Evolutionary conservation across 2,888 invertebrate species (phyloP).

Genomic region (Panopea generosa): DNA sequence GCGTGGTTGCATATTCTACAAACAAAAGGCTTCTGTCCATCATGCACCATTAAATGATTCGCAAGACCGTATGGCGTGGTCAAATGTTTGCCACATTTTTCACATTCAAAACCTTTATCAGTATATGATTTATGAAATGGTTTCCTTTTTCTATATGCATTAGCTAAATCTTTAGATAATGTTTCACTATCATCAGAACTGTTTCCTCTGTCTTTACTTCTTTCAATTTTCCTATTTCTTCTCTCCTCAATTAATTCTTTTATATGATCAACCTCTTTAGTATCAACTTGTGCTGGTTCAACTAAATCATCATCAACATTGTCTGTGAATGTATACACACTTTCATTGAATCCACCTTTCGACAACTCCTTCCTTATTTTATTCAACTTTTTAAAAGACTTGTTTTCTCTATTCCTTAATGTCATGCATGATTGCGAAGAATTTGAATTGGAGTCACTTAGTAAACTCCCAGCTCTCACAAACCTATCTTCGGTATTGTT

Average conservation of each 20-base stretch:
- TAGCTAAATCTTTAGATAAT: conserved; percentile 12
- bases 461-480: too few relatives aligned
- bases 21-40: conserved; percentile 58
- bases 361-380: conserved; percentile 44
- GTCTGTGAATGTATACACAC: conserved; percentile 15
- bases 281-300: conserved; percentile 5
- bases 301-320: conserved; percentile 14
- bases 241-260: conserved; percentile 53
- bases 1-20: conserved; percentile 56
- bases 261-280: conserved; percentile 49
- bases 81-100: conserved; percentile 52
- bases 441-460: too few relatives aligned
- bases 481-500: too few relatives aligned
- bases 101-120: conserved; percentile 51
- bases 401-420: conserved; percentile 50
- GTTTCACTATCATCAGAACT: conserved; percentile 4
- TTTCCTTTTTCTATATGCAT: conserved; percentile 43
- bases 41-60: conserved; percentile 62
- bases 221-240: conserved; percentile 38
- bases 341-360: conserved; percentile 31
- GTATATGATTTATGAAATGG: conserved; percentile 43
- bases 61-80: conserved; percentile 56
- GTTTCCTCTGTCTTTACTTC: conserved; percentile 16
- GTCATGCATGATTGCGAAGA: conserved; percentile 31
- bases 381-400: conserved; percentile 45